Base-by-base conservation (phyloP, 2,797 vertebrate species). In the Hippoglossus hippoglossus region DNA sequence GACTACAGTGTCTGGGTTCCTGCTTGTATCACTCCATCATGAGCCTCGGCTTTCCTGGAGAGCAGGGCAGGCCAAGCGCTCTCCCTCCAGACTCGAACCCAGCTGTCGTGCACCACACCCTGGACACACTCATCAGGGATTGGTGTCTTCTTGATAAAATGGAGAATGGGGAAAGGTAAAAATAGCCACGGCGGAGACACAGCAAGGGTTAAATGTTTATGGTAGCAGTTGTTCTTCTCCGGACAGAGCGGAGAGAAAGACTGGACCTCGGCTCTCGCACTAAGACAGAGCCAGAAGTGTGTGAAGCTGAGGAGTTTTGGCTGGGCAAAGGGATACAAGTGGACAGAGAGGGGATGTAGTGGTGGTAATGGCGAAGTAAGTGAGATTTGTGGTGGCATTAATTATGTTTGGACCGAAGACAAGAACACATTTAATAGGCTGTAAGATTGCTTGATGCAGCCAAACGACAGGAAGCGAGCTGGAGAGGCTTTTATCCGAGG, bases 141-240 rank as follows among this genome's bases (percentile, higher is more conserved):
- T 71, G 71, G 56, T 61, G 70, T 78, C 68, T 71, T 64, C 68
- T 72, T 64, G 59, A 65, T 53, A 58, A 41, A 64, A 63, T 53
- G 79, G 59, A 69, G 34, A 57, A 21, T 79, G 55, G 22, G 44
- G 18, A 49, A 47, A 66, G 53, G 5, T 90, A 93, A 92, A 93
- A 94, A 92, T 93, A 94, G 87, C 84, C 56, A 22, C 80, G 66
- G 68, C 25, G 73, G 74, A 84, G 75, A 75, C 41, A 69, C 61
- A 24, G 66, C 34, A 24, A 82, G 79, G 71, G 79, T 82, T 73
- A 60, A 79, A 75, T 86, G 75, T 89, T 90, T 90, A 90, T 74
- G 73, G 68, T 73, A 59, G 53, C 89, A 90, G 90, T 93, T 92
- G 90, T 85, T 87, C 63, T 79, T 59, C 70, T 80, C 72, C 57